phyloP scores from a whole-genome alignment of 2,888 invertebrate genomes.

The Laothoe populi region DNA sequence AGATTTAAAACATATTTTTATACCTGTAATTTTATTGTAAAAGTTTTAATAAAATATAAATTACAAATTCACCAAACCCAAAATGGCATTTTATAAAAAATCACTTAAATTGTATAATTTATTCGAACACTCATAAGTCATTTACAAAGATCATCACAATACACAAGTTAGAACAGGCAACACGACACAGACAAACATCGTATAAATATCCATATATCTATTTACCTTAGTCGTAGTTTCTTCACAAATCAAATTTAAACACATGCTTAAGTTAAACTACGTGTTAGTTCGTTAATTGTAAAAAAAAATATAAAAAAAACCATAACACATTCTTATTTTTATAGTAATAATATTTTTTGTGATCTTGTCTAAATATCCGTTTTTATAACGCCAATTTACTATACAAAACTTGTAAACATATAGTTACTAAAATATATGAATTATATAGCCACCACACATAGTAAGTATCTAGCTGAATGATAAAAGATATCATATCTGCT shows the following conservation, averaged over 20 bases:
- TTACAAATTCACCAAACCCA: neutral
- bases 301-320: no score
- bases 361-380: no score
- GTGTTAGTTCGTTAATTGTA: no score
- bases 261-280: neutral
- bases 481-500: constrained; percentile 46
- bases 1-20: neutral
- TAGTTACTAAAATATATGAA: neutral
- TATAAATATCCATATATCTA: constrained; percentile 17
- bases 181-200: constrained; percentile 25
- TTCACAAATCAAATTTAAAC: constrained; percentile 2
- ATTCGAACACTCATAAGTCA: neutral
- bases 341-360: no score
- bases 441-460: neutral
- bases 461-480: constrained; percentile 33
- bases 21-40: neutral
- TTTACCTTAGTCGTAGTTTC: constrained; percentile 23
- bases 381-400: no score
- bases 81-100: neutral
- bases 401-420: constrained; percentile 3
- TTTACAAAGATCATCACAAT: constrained; percentile 9
- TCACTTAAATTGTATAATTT: neutral
- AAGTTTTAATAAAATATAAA: neutral
- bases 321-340: neutral
- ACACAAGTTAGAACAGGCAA: constrained; percentile 27